Evolutionary conservation across 2,113 vertebrate species (phyloP).

Genomic region (Procapra przewalskii): DNA sequence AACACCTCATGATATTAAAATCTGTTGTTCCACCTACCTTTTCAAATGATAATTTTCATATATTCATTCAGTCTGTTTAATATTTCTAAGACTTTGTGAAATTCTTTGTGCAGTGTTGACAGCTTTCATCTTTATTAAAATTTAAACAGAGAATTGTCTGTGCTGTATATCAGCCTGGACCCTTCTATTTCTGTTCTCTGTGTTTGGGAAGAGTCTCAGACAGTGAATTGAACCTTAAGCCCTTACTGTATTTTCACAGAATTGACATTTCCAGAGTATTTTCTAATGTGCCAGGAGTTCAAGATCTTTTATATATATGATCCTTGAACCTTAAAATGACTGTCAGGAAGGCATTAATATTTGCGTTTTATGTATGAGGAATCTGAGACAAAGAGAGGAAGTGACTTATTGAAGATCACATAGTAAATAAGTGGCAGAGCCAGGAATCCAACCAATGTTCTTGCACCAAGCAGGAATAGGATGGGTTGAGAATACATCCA

Average conservation of each 20-base stretch:
- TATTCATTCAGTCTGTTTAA: background rate
- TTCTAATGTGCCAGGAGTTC: background rate
- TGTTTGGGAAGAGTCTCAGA: background rate
- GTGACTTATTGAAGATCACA: background rate
- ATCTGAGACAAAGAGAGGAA: background rate
- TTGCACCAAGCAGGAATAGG: background rate
- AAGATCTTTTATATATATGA: background rate
- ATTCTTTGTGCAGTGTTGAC: background rate
- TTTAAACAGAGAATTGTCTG: constrained; percentile 6
- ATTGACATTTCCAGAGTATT: constrained; percentile 24
- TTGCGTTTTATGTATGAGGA: constrained; percentile 15
- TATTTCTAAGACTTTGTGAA: constrained; percentile 36
- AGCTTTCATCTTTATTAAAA: constrained; percentile 12
- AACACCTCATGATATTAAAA: constrained; percentile 15
- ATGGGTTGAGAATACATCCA: background rate
- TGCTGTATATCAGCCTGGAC: background rate
- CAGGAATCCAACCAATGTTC: background rate
- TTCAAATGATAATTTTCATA: background rate
- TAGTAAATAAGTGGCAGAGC: constrained; percentile 6
- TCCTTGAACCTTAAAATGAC: background rate
- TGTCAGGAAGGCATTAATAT: background rate
- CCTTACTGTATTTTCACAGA: constrained; percentile 14
- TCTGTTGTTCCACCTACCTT: background rate
- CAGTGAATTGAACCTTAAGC: background rate
- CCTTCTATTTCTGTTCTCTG: constrained; percentile 21